Evolutionary conservation across 2,113 vertebrate species (phyloP).

Genomic region (Probosciger aterrimus): DNA sequence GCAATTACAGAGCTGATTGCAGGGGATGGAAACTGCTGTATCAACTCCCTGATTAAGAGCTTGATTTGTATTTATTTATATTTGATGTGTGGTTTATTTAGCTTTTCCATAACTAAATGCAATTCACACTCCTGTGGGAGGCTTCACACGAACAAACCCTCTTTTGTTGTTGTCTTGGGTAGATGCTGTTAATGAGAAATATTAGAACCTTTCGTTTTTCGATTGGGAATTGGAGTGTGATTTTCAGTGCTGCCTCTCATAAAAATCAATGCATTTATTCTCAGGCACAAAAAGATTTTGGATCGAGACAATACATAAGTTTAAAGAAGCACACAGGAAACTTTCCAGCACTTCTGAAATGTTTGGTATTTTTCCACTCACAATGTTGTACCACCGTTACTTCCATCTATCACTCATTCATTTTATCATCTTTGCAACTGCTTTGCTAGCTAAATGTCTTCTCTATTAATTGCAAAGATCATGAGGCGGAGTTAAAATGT

Average conservation of each 20-base stretch:
- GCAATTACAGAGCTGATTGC: constrained; percentile 62
- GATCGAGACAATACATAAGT: neutral
- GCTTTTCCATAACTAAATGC: constrained; percentile 15
- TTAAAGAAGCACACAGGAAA: neutral
- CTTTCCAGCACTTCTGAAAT: neutral
- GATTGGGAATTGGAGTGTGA: neutral
- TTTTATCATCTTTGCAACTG: neutral
- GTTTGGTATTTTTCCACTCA: constrained; percentile 20
- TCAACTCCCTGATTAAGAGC: constrained; percentile 43
- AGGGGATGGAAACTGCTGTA: constrained; percentile 30
- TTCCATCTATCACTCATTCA: neutral
- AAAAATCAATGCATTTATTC: constrained; percentile 15
- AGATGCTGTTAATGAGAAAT: neutral
- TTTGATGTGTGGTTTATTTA: constrained; percentile 49
- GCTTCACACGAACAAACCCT: neutral
- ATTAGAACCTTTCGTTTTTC: constrained; percentile 19
- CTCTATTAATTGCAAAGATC: neutral
- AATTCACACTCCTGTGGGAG: constrained; percentile 11
- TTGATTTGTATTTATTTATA: constrained; percentile 60
- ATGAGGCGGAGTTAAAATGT: neutral
- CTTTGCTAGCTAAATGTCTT: neutral
- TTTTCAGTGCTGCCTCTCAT: neutral
- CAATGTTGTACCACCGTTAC: neutral
- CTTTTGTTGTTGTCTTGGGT: neutral
- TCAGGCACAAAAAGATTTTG: neutral